Percentiles rank a stretch among this genome's conserved stretches.
Conservation (phyloP, 2,888 invertebrate genomes). For the Aproaerema taeniolella region DNA sequence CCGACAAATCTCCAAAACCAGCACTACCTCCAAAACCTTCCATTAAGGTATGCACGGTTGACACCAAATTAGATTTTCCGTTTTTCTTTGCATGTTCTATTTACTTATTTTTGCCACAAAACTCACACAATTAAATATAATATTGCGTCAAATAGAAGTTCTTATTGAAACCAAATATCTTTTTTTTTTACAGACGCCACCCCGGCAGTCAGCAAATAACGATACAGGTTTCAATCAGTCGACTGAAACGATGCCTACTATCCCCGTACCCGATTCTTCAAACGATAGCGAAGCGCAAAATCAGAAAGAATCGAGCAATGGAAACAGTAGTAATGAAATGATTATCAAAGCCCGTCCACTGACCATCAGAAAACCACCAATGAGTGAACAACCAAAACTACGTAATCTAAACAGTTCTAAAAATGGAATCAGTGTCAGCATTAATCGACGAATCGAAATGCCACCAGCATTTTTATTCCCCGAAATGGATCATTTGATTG, state of each 20-base stretch:
- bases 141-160: too few species aligned
- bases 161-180: too few species aligned
- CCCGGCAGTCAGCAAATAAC: constrained; percentile 69
- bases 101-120: too few species aligned
- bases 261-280: constrained; percentile 50
- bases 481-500: constrained; percentile 81
- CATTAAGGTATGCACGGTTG: constrained; percentile 62
- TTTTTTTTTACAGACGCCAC: constrained; percentile 60
- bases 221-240: constrained; percentile 50
- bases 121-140: too few species aligned
- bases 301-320: constrained; percentile 66
- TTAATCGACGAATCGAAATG: constrained; percentile 87
- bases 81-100: not conserved
- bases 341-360: constrained; percentile 88
- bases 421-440: constrained; percentile 81
- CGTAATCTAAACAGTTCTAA: constrained; percentile 76
- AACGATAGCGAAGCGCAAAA: constrained; percentile 48
- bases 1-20: constrained; percentile 81
- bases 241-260: constrained; percentile 47
- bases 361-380: constrained; percentile 89
- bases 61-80: not conserved
- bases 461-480: constrained; percentile 89
- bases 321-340: constrained; percentile 56
- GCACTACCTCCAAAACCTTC: constrained; percentile 91
- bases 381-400: constrained; percentile 87